phyloP scores from a whole-genome alignment of 2,888 invertebrate species.

The Monoplex corrugatus region DNA sequence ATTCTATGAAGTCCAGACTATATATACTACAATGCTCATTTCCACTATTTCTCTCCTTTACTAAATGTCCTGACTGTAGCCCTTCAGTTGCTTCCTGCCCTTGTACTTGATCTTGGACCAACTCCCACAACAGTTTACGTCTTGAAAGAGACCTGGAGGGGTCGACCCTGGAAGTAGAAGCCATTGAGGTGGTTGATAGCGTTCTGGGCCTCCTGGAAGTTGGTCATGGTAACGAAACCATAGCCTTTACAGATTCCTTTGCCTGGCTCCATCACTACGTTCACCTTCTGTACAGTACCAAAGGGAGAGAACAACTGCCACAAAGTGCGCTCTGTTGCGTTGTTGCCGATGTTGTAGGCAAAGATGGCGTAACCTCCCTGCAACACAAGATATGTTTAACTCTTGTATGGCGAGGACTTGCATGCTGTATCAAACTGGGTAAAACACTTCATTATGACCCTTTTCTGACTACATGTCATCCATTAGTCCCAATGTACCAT shows the following conservation, averaged over 20 bases:
- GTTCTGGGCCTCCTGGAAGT: conserved; percentile 79
- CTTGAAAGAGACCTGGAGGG: conserved; percentile 80
- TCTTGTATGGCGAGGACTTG: no score
- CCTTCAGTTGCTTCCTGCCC: no score
- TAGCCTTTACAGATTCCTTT: conserved; percentile 80
- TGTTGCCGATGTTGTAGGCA: conserved; percentile 81
- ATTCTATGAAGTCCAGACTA: no score
- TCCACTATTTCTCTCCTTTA: no score
- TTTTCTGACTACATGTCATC: no score
- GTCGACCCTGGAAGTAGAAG: conserved; percentile 77
- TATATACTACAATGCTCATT: no score
- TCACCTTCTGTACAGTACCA: conserved; percentile 81
- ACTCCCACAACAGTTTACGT: conserved; percentile 29
- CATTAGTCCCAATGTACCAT: no score
- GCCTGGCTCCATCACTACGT: conserved; percentile 79
- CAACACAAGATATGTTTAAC: conserved; percentile 7
- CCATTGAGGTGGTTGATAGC: conserved; percentile 81
- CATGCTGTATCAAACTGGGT: no score
- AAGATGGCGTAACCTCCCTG: conserved; percentile 74
- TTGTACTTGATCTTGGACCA: no score
- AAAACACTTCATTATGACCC: no score
- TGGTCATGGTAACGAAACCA: conserved; percentile 82
- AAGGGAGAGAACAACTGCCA: conserved; percentile 81
- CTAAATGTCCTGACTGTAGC: no score
- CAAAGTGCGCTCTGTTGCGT: conserved; percentile 80